A percentile compares a stretch with the other conserved stretches of the same genome.
Evolutionary conservation across 2,888 invertebrate genomes (phyloP).

Genomic region (Phania funesta): DNA sequence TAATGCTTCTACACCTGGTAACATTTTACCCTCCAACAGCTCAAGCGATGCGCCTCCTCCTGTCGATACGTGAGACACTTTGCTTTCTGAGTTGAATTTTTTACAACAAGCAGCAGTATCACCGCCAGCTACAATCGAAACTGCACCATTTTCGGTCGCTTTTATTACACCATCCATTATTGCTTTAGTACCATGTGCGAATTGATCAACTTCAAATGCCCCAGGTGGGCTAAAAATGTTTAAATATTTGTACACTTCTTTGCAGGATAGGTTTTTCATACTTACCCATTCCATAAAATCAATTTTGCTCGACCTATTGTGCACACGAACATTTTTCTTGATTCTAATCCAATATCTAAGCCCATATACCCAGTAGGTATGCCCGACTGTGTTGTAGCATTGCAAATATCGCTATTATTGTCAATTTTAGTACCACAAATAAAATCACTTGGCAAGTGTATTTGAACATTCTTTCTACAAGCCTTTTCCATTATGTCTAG

Average conservation of each 20-base stretch:
- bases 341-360: slow-evolving; percentile 95
- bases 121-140: slow-evolving; percentile 96
- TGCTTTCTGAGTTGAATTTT: slow-evolving; percentile 96
- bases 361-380: slow-evolving; percentile 98
- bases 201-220: slow-evolving; percentile 98
- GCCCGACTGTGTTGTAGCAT: slow-evolving; percentile 89
- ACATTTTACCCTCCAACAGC: slow-evolving; percentile 92
- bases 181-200: slow-evolving; percentile 93
- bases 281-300: slow-evolving; percentile 97
- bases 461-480: slow-evolving; percentile 91
- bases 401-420: slow-evolving; percentile 89
- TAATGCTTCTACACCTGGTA: slow-evolving; percentile 93
- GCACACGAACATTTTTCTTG: slow-evolving; percentile 88
- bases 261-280: background rate
- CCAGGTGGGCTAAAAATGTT: slow-evolving; percentile 86
- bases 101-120: slow-evolving; percentile 98
- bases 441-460: slow-evolving; percentile 97
- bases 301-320: slow-evolving; percentile 94
- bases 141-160: slow-evolving; percentile 90
- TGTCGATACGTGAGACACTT: slow-evolving; percentile 96
- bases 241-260: background rate
- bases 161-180: slow-evolving; percentile 97
- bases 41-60: slow-evolving; percentile 97
- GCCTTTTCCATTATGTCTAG: slow-evolving; percentile 94
- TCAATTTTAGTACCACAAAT: slow-evolving; percentile 90